A percentile compares a stretch with the other conserved stretches of the same genome.
Conservation (phyloP, 2,113 vertebrate species). For the Crotalus horridus region DNA sequence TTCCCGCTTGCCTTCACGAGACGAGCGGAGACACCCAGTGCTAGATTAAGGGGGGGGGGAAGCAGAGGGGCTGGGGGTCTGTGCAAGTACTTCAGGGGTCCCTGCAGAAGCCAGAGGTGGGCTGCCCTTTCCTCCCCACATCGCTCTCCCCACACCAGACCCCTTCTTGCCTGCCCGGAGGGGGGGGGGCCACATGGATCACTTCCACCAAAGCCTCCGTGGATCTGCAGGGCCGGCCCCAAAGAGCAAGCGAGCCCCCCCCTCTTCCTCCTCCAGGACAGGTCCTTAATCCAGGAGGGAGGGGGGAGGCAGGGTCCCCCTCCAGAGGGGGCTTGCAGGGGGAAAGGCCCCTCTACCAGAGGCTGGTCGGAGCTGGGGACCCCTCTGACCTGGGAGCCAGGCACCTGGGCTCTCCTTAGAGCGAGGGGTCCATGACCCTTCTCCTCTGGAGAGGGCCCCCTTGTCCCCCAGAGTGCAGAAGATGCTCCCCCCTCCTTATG, state of each 20-base stretch:
- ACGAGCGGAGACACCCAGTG: background rate
- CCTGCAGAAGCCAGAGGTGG: background rate
- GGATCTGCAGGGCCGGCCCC: background rate
- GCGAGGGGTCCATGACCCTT: background rate
- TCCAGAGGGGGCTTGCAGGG: background rate
- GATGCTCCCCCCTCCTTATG: background rate
- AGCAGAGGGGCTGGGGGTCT: background rate
- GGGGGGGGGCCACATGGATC: too few species aligned
- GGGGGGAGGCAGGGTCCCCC: background rate
- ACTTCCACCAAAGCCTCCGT: background rate
- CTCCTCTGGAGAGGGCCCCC: background rate
- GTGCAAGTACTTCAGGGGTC: background rate
- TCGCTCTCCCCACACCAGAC: background rate
- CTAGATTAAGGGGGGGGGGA: background rate
- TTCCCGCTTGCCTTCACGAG: background rate
- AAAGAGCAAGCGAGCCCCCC: background rate
- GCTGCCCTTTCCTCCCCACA: background rate
- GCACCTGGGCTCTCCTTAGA: background rate
- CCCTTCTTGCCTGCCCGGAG: too few species aligned
- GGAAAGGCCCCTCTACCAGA: background rate
- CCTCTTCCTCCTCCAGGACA: background rate
- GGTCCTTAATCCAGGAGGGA: background rate
- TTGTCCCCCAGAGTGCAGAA: background rate
- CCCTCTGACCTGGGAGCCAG: background rate
- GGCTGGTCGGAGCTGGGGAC: background rate